Conservation (phyloP, 1,140 invertebrate species). For the Babylonia areolata region DNA sequence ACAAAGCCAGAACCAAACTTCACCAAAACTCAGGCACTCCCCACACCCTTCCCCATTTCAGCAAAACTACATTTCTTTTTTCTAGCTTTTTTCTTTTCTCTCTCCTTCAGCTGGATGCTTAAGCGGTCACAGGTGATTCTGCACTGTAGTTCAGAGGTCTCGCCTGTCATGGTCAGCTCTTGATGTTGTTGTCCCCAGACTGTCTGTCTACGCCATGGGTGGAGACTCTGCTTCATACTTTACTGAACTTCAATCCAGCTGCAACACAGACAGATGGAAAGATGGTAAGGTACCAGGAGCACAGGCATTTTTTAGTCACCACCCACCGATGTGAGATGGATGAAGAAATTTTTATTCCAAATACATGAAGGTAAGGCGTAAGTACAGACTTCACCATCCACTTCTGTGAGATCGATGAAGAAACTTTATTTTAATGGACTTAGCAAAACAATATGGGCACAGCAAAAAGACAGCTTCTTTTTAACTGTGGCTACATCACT, state of each 20-base stretch:
- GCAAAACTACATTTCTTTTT: too few species aligned
- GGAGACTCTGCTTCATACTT: neutral
- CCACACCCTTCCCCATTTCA: too few species aligned
- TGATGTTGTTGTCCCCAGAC: neutral
- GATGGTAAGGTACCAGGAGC: neutral
- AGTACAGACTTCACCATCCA: neutral
- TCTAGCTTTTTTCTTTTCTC: neutral
- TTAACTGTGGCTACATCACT: too few species aligned
- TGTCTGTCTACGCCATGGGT: neutral
- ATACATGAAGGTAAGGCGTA: neutral
- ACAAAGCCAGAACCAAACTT: too few species aligned
- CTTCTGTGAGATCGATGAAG: neutral
- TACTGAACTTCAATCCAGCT: constrained; percentile 34
- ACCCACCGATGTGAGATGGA: neutral
- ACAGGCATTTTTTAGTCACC: too few species aligned
- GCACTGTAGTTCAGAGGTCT: neutral
- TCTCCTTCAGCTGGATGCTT: neutral
- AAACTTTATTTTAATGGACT: too few species aligned
- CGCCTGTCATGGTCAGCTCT: neutral
- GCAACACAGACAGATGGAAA: neutral
- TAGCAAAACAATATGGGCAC: too few species aligned
- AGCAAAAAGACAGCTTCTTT: too few species aligned
- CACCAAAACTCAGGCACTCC: too few species aligned
- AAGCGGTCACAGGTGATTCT: neutral
- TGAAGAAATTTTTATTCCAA: neutral